A percentile compares a stretch with the other conserved stretches of the same genome.
Evolutionary conservation across 2,888 invertebrate genomes (phyloP).

Genomic region (Xanthia icteritia): DNA sequence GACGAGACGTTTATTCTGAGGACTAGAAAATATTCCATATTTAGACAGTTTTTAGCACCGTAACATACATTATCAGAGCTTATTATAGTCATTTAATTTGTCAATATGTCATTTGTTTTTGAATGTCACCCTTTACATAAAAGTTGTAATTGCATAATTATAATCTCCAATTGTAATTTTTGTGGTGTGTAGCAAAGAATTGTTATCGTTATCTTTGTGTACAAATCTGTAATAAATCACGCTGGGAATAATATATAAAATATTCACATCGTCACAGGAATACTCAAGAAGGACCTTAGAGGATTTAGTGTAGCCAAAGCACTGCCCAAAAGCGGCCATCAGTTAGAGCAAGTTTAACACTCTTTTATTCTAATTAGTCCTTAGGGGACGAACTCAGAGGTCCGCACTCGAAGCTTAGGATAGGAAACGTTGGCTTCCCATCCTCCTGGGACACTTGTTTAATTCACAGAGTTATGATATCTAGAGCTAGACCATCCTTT

Average conservation of each 20-base stretch:
- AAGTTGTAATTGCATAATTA: background rate
- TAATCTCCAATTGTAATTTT: background rate
- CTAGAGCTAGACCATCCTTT: conserved; percentile 60
- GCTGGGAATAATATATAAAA: conserved; percentile 63
- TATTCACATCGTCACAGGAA: conserved; percentile 74
- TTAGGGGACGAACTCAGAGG: conserved; percentile 78
- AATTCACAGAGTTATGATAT: conserved; percentile 75
- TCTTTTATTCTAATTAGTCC: conserved; percentile 88
- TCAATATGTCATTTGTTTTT: background rate
- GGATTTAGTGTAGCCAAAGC: conserved; percentile 69
- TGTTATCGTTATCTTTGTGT: background rate
- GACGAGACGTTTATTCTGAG: background rate
- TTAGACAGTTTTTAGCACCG: background rate
- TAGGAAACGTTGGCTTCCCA: conserved; percentile 73
- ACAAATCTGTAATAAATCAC: conserved; percentile 22
- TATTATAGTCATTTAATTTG: background rate
- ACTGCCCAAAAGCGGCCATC: conserved; percentile 78
- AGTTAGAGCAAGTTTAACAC: conserved; percentile 84
- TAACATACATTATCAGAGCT: background rate
- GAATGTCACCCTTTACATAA: background rate
- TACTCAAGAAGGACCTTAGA: conserved; percentile 65
- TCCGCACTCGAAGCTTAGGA: conserved; percentile 65
- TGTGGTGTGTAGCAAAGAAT: background rate
- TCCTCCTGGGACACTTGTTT: conserved; percentile 76
- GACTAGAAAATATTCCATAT: background rate